Conservation (phyloP, 2,113 vertebrate species). For the Merops nubicus region DNA sequence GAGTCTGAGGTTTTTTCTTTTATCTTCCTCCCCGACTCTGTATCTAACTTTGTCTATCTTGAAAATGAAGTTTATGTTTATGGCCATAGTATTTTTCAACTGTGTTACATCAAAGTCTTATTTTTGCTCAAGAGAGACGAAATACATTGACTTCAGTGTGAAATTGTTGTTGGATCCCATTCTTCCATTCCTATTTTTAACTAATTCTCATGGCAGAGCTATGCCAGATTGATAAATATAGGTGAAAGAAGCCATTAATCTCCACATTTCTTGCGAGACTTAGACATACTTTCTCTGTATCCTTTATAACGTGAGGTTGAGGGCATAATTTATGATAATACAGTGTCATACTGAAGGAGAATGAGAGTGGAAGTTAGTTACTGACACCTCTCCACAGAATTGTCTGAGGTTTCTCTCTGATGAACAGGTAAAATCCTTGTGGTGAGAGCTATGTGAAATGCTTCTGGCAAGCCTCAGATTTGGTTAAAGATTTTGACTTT, state of each 20-base stretch:
- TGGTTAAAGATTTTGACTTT: not conserved
- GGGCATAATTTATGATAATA: not conserved
- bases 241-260: not conserved
- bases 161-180: not conserved
- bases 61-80: not conserved
- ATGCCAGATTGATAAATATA: not conserved
- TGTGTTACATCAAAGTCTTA: not conserved
- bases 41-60: not conserved
- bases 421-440: not conserved
- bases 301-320: not conserved
- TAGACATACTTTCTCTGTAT: not conserved
- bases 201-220: not conserved
- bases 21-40: rapidly evolving
- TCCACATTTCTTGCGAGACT: not conserved
- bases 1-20: not conserved
- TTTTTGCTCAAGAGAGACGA: not conserved
- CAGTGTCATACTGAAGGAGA: not conserved
- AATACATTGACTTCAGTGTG: not conserved
- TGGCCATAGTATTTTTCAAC: not conserved
- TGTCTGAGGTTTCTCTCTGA: not conserved
- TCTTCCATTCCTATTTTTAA: not conserved
- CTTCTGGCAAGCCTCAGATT: not conserved
- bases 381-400: not conserved
- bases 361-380: not conserved
- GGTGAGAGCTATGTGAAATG: not conserved